Conservation (phyloP, 2,888 invertebrate species). For the Caenorhabditis uteleia region DNA sequence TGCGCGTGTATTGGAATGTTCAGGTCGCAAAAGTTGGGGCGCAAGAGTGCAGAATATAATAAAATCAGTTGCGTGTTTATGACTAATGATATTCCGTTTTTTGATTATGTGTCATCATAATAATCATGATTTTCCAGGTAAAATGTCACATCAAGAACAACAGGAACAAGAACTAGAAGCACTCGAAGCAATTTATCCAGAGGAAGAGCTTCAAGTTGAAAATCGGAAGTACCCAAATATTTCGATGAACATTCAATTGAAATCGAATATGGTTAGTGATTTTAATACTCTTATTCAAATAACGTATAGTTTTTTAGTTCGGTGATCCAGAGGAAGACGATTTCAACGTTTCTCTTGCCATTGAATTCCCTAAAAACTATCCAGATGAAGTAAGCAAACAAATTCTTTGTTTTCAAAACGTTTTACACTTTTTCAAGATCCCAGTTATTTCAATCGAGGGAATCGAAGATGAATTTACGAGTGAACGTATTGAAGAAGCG, state of each 20-base stretch:
- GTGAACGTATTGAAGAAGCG: constrained; percentile 42
- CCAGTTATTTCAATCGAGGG: constrained; percentile 56
- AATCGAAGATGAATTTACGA: constrained; percentile 48
- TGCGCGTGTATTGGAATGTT: neutral
- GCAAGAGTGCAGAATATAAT: constrained; percentile 4
- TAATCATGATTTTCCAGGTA: neutral
- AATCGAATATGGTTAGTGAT: constrained; percentile 37
- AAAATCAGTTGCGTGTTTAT: too few relatives aligned
- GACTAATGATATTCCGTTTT: too few relatives aligned
- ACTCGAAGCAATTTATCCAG: constrained; percentile 50
- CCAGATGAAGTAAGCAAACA: constrained; percentile 50
- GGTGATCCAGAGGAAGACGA: constrained; percentile 36
- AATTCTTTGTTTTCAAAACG: neutral
- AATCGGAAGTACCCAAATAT: constrained; percentile 43
- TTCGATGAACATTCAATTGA: constrained; percentile 36
- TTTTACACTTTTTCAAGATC: constrained; percentile 10
- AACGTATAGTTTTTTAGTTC: constrained; percentile 17
- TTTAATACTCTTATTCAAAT: neutral
- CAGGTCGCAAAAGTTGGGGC: constrained; percentile 24
- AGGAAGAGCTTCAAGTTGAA: constrained; percentile 39
- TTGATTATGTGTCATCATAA: too few relatives aligned
- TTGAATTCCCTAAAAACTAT: constrained; percentile 57
- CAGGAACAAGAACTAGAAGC: constrained; percentile 55
- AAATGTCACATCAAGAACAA: constrained; percentile 43
- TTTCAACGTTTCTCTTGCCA: constrained; percentile 33